Evolutionary conservation across 2,113 vertebrate species (phyloP), one percentile per base, ranked within the genome.

Genomic region (Condylura cristata): DNA sequence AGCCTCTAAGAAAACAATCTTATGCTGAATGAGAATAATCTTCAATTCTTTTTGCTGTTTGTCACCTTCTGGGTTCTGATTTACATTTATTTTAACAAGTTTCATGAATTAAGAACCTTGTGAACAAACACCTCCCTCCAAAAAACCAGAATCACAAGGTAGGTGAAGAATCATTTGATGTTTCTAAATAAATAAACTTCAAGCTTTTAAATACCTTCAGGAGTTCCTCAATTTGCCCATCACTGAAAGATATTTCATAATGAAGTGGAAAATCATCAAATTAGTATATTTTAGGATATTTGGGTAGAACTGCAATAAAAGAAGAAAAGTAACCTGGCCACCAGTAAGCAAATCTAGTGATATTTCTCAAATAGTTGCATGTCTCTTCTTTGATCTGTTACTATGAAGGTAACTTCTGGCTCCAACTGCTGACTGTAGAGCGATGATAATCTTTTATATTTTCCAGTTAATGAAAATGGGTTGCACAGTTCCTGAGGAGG

Each of bases 1-100:
- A 91, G 63, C 75, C 86, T 97, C 91, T 65, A 48, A 94, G 81
- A 93, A 92, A 97, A 13, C 6, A 37, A 24, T 89, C n/a, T 93
- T 96, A 65, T 61, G 81, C 70, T 18, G 8, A 81, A 37, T 75
- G 28, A 76, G 17, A 61, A 16, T 0, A 78, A 58, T 22, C 53
- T 61, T 61, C 71, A 75, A 91, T 53, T 34, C 30, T 30, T 10
- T 88, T 48, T 86, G 63, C 70, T 76, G 8, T 20, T 66, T 34
- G 81, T 5, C 3, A 78, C 72, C 90, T 92, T 26, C 74, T 85
- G 46, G 34, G 79, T 75, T 96, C 95, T 90, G 32, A 58, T 58
- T 85, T 44, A 63, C 66, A 86, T 89, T 66, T 74, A 74, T 84
- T 39, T 93, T 82, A 89, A 66, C 17, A 41, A 39, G 1, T 0